A percentile compares a stretch with the other conserved stretches of the same genome.
Evolutionary conservation across 2,797 vertebrate species (phyloP).

Genomic region (Rhynchonycteris naso): DNA sequence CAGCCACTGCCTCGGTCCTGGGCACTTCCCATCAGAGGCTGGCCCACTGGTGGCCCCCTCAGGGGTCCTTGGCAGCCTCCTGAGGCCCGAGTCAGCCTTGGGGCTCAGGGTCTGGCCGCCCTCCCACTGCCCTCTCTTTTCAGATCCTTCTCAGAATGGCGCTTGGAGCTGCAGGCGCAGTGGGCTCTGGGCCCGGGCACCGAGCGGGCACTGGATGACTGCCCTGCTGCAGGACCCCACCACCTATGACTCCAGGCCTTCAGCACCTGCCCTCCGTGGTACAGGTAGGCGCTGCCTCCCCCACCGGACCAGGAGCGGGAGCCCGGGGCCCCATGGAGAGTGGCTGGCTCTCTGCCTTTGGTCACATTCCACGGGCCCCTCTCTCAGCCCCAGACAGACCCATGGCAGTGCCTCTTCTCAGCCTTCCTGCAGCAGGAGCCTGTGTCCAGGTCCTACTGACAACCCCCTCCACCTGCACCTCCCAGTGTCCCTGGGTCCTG

Average conservation of each 20-base stretch:
- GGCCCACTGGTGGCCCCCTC: background rate
- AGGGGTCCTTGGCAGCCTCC: background rate
- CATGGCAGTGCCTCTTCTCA: background rate
- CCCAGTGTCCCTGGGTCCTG: background rate
- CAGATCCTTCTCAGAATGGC: conserved; percentile 77
- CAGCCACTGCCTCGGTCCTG: background rate
- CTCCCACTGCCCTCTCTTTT: conserved; percentile 70
- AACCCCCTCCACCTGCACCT: background rate
- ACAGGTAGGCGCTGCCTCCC: conserved; percentile 74
- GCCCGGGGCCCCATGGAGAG: background rate
- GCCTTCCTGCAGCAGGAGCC: background rate
- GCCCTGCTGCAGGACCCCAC: conserved; percentile 62
- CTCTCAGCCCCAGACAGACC: background rate
- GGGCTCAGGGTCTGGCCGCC: background rate
- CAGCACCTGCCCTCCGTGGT: conserved; percentile 76
- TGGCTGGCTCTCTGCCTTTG: background rate
- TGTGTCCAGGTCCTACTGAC: background rate
- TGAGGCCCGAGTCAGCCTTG: background rate
- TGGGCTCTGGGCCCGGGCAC: conserved; percentile 60
- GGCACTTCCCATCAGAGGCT: background rate
- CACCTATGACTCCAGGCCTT: conserved; percentile 79
- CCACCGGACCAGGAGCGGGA: background rate
- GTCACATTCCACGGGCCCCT: too few relatives aligned
- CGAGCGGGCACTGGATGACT: conserved; percentile 76
- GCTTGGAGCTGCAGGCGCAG: conserved; percentile 53